Conservation (phyloP, 64 coral and sea anemone species). For the Montipora capricornis region DNA sequence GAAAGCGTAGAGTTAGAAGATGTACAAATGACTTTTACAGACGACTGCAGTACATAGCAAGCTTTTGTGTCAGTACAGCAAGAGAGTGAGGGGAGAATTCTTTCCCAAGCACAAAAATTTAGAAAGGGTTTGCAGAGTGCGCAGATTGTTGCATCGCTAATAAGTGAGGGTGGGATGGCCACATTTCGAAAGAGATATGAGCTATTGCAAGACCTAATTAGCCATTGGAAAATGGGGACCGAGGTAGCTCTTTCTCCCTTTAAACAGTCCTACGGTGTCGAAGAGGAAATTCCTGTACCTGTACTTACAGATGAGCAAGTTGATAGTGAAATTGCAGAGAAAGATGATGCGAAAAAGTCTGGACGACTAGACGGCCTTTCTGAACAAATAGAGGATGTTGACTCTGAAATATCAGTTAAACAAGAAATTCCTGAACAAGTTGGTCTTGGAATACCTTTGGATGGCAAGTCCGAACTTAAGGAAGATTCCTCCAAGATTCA, state of each 20-base stretch:
- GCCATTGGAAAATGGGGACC: conserved; percentile 25
- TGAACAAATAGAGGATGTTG: neutral
- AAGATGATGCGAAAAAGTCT: neutral
- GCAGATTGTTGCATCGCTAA: no score
- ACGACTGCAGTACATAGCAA: no score
- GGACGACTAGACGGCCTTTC: neutral
- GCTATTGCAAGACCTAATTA: conserved; percentile 17
- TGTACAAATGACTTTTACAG: no score
- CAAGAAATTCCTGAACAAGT: conserved; percentile 15
- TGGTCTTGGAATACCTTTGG: conserved; percentile 17
- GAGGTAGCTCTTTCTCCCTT: conserved; percentile 28
- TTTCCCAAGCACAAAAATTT: no score
- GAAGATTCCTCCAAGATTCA: conserved; percentile 29
- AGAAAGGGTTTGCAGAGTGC: no score
- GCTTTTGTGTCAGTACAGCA: no score
- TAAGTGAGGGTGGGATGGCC: conserved; percentile 66
- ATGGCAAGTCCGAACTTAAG: conserved; percentile 18
- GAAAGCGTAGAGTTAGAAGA: no score
- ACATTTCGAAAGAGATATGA: conserved; percentile 29
- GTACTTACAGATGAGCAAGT: conserved; percentile 7
- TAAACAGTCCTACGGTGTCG: neutral
- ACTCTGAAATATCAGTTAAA: conserved; percentile 14
- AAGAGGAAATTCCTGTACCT: neutral
- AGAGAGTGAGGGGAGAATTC: no score
- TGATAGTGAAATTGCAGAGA: neutral